Evolutionary conservation across 2,888 invertebrate species (phyloP), one percentile per base, ranked within the genome.

Genomic region (Drosophila neotestacea): DNA sequence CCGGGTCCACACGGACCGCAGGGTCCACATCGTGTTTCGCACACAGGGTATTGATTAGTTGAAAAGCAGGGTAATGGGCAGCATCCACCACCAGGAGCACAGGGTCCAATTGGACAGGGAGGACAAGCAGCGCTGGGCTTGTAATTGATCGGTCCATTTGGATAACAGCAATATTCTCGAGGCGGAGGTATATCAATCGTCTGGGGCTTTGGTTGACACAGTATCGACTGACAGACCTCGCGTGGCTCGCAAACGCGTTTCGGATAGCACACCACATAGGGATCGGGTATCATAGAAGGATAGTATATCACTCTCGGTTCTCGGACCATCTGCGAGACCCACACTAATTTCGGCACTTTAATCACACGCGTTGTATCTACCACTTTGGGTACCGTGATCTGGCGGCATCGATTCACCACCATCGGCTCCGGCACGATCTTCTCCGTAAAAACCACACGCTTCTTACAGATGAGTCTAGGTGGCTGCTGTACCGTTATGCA

Each of bases 171-270:
- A 61, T 91, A 92, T 62, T 92, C 91, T 10, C 77, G 71, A 4
- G 92, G 90, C n/a, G 90, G 88, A n/a, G 92, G 92, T 54, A 92
- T 81, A 78, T 91, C 91, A 32, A 92, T 77, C 0, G 88, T 84
- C 80, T 92, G 92, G 0, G 92, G 91, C 62, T 91, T 92, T 4
- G 92, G 92, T 70, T 92, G 91, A 58, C 92, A 92, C 42, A 92
- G 73, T 51, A 92, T 87, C 11, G 90, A 89, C 64, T 91, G 91
- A 64, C 91, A 91, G 16, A 92, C 87, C 81, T 92, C 92, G 41
- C 90, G 85, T 2, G 92, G 92, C 51, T 92, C 91, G 52, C 90
- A 89, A 9, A 92, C 85, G 11, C 83, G 78, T 42, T 92, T 90
- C 16, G 91, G 91, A 75, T 90, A 89, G 67, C 91, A 91, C 10